Conservation (phyloP, 53 echinoderm and acorn worm genomes). For the Arbacia lixula region DNA sequence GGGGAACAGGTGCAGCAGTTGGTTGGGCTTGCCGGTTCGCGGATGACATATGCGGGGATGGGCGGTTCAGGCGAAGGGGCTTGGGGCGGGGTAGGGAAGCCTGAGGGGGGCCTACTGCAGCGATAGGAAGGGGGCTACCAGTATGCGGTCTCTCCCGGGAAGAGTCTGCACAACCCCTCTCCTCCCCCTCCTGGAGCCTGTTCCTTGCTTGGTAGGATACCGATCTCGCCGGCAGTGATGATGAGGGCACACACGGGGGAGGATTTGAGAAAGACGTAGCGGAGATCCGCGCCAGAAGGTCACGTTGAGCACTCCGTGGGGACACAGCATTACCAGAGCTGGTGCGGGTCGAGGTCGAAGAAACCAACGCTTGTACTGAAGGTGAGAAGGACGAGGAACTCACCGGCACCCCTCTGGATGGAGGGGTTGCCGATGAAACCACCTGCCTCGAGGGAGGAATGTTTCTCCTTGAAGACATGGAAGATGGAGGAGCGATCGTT, state of each 20-base stretch:
- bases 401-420: not conserved
- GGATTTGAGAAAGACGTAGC: not conserved
- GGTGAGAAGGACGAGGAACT: slow-evolving; percentile 12
- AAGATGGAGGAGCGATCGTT: slow-evolving; percentile 32
- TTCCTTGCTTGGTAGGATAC: not conserved
- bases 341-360: slow-evolving; percentile 3
- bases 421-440: slow-evolving; percentile 1
- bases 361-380: slow-evolving; percentile 4
- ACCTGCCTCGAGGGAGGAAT: not conserved
- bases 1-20: slow-evolving; percentile 10
- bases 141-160: not conserved
- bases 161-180: too few species aligned
- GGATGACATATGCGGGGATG: not conserved
- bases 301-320: not conserved
- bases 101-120: not conserved
- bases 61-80: not conserved
- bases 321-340: slow-evolving; percentile 34
- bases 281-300: slow-evolving; percentile 11
- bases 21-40: too few species aligned
- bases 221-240: not conserved
- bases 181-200: not conserved
- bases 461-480: slow-evolving; percentile 4
- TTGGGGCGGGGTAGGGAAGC: not conserved
- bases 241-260: not conserved
- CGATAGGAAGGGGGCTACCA: slow-evolving; percentile 16